phyloP scores from a whole-genome alignment of 2,113 vertebrate species.

The Rhipidura dahli region DNA sequence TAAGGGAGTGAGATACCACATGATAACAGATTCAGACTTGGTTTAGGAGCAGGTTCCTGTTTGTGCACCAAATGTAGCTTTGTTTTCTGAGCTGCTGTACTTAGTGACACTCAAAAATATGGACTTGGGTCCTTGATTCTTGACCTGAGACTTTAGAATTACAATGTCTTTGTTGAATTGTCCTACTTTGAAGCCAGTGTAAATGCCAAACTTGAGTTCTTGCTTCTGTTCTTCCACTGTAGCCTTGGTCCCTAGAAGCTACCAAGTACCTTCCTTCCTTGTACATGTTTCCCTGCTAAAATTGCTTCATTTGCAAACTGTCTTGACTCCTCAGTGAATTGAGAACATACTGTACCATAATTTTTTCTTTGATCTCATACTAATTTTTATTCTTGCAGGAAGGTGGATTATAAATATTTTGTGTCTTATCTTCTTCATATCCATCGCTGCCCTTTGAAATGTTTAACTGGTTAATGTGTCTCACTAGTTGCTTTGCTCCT shows the following conservation, averaged over 20 bases:
- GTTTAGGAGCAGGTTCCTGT: not conserved
- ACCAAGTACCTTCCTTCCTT: not conserved
- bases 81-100: not conserved
- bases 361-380: not conserved
- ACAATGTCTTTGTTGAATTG: not conserved
- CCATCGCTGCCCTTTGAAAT: not conserved
- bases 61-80: not conserved
- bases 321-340: not conserved
- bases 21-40: not conserved
- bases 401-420: not conserved
- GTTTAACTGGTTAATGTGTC: not conserved
- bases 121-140: not conserved
- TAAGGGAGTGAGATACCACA: not conserved
- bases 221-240: not conserved
- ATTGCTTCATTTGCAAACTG: not conserved
- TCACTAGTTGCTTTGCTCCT: constrained; percentile 26
- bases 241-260: not conserved
- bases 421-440: not conserved
- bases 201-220: not conserved
- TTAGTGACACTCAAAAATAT: not conserved
- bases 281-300: not conserved
- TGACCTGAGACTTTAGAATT: not conserved
- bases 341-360: not conserved
- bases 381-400: not conserved
- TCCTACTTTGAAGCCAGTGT: not conserved